Conservation (phyloP, 2,797 vertebrate species). For the Poeciliopsis turneri region DNA sequence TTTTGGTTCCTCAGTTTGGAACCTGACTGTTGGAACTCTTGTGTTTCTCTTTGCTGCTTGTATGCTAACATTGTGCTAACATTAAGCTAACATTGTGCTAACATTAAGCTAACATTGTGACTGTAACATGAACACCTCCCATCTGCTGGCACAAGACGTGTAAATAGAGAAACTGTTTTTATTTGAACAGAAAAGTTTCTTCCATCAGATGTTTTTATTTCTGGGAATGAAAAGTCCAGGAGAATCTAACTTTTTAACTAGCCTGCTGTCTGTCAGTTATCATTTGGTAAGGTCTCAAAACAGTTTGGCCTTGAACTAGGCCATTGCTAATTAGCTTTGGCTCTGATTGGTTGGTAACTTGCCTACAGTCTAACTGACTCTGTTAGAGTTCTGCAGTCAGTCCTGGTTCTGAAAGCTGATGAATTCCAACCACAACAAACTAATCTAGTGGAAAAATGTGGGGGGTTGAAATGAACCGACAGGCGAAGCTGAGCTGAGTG, state of each 20-base stretch:
- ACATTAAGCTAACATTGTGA: not conserved
- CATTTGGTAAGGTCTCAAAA: not conserved
- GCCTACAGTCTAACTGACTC: not conserved
- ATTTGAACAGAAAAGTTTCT: not conserved
- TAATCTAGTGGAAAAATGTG: too few relatives aligned
- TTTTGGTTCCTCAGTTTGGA: conserved; percentile 13
- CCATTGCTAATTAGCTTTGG: not conserved
- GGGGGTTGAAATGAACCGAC: too few relatives aligned
- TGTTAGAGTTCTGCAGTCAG: too few relatives aligned
- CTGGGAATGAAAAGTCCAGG: conserved; percentile 16
- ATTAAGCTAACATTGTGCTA: not conserved
- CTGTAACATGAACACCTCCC: not conserved
- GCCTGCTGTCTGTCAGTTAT: too few relatives aligned
- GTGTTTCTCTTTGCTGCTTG: conserved; percentile 19
- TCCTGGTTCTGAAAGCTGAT: not conserved
- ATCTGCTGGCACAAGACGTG: conserved; percentile 8
- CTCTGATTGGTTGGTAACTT: not conserved
- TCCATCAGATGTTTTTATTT: not conserved
- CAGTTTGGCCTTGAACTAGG: not conserved
- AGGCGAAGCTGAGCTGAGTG: too few relatives aligned
- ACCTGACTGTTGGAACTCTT: conserved; percentile 53
- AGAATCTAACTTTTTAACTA: not conserved
- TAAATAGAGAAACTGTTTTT: conserved; percentile 12
- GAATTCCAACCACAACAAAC: too few relatives aligned
- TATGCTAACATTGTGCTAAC: not conserved